Conservation (phyloP, 2,888 invertebrate species). For the Caenorhabditis drosophilae region DNA sequence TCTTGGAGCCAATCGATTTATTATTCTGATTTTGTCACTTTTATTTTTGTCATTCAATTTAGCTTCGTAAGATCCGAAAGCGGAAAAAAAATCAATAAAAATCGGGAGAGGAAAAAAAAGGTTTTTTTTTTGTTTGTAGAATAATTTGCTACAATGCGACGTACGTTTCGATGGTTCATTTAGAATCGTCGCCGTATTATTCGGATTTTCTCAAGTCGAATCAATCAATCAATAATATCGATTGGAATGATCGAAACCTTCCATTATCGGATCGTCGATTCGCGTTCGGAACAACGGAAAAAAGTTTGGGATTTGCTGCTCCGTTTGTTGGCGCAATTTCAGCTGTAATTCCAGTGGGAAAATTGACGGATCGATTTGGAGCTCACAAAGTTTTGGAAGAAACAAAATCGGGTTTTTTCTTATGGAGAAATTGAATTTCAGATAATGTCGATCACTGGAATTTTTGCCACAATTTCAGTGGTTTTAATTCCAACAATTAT, state of each 20-base stretch:
- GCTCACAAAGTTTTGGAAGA: conserved; percentile 28
- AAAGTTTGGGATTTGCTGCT: conserved; percentile 45
- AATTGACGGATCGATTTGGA: conserved; percentile 35
- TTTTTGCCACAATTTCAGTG: conserved; percentile 34
- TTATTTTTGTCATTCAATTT: conserved; percentile 24
- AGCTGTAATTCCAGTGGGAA: conserved; percentile 44
- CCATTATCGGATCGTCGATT: conserved; percentile 48
- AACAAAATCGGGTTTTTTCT: not conserved
- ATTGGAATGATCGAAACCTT: conserved; percentile 44
- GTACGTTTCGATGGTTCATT: conserved; percentile 54
- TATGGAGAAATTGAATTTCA: conserved; percentile 4
- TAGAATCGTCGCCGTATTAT: conserved; percentile 46
- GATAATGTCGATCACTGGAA: conserved; percentile 41
- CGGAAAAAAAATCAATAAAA: too few relatives aligned
- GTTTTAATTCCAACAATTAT: conserved; percentile 38
- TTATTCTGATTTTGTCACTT: conserved; percentile 23
- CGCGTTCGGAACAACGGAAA: conserved; percentile 39
- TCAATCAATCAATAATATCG: conserved; percentile 22
- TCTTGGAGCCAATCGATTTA: conserved; percentile 30
- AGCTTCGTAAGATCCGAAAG: conserved; percentile 34
- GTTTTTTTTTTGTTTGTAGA: conserved; percentile 25
- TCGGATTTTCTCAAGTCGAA: conserved; percentile 28
- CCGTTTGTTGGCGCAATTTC: conserved; percentile 48
- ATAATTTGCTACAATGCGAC: conserved; percentile 54
- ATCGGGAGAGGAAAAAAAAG: too few relatives aligned